phyloP scores from a whole-genome alignment of 2,797 vertebrate species.

The Podargus strigoides region DNA sequence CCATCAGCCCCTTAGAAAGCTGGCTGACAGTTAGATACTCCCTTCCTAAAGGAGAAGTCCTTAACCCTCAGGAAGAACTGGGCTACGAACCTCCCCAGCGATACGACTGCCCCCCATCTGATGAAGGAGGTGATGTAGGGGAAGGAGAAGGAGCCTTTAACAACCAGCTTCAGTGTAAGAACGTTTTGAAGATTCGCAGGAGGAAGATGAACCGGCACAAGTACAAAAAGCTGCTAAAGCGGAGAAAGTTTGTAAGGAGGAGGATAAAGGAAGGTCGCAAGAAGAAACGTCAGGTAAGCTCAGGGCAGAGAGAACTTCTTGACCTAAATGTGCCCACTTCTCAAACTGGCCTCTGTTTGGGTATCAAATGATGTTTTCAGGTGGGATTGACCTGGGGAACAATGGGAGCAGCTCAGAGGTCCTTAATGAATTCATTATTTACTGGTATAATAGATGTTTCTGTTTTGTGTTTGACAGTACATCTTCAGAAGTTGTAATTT shows the following conservation, averaged over 20 bases:
- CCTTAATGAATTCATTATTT: background rate
- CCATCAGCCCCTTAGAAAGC: slow-evolving; percentile 91
- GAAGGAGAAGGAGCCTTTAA: background rate
- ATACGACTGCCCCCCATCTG: slow-evolving; percentile 55
- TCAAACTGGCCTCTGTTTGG: accelerated
- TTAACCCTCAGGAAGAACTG: background rate
- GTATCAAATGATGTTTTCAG: background rate
- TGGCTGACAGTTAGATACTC: slow-evolving; percentile 86
- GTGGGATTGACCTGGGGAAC: background rate
- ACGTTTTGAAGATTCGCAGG: slow-evolving; percentile 88
- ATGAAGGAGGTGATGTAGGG: background rate
- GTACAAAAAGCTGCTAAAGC: slow-evolving; percentile 87
- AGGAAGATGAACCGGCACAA: slow-evolving; percentile 94
- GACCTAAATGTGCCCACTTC: accelerated
- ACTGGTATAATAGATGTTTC: background rate
- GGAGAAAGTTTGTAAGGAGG: slow-evolving; percentile 82
- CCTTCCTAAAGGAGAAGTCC: slow-evolving; percentile 73
- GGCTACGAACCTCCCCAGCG: background rate
- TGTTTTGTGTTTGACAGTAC: background rate
- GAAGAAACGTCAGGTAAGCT: slow-evolving; percentile 84
- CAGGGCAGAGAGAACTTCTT: background rate
- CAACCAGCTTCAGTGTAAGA: slow-evolving; percentile 79
- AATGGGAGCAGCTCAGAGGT: background rate
- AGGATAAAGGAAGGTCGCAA: slow-evolving; percentile 77
- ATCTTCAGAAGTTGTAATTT: background rate